These are phyloP conservation scores for Recurvirostra avosetta DNA, from an alignment of 2,113 vertebrate genomes.

Conservation along the genomic window DNA sequence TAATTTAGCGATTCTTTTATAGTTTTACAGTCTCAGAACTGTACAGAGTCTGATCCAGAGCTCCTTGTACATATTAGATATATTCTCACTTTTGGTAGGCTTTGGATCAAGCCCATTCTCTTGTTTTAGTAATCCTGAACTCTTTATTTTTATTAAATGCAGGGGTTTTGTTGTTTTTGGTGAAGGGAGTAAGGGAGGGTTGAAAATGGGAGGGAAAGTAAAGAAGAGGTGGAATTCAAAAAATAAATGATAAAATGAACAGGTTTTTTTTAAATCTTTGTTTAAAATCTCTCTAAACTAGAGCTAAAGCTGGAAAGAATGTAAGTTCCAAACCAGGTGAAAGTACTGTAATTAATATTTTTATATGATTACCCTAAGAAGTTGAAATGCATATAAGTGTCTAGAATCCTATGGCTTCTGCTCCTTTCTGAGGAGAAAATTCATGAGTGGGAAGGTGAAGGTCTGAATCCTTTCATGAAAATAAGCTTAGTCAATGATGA, in stretches of 20 bases:
- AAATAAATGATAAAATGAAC: not conserved
- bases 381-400: not conserved
- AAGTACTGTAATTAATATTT: not conserved
- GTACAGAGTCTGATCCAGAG: not conserved
- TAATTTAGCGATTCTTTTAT: not conserved
- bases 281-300: not conserved
- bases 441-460: not conserved
- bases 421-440: not conserved
- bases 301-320: slow-evolving; percentile 50
- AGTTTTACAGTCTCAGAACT: not conserved
- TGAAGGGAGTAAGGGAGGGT: not conserved
- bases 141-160: not conserved
- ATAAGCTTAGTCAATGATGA: not conserved
- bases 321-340: not conserved
- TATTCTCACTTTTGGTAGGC: not conserved
- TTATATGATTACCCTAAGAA: not conserved
- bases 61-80: not conserved
- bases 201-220: not conserved
- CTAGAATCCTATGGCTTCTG: not conserved
- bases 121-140: not conserved
- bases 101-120: not conserved
- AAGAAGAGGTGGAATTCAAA: not conserved
- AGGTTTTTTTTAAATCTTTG: not conserved
- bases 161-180: not conserved
- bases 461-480: not conserved